phyloP scores from a whole-genome alignment of 2,888 invertebrate genomes.

The Mesochorus sp. region DNA sequence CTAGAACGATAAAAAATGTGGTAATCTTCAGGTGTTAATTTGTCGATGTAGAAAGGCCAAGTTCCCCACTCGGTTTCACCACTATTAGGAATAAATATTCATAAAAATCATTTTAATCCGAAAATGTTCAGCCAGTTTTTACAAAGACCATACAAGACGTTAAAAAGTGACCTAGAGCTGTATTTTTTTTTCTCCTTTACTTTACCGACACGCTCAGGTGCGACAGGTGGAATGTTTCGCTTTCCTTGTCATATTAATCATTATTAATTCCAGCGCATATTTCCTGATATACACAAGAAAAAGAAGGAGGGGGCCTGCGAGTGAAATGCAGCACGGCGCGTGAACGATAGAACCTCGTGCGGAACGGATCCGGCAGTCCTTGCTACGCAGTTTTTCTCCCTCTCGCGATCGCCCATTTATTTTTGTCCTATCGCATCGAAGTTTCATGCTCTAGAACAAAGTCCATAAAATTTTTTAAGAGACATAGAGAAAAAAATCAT shows the following conservation, averaged over 20 bases:
- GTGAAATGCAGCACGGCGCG: slow-evolving; percentile 36
- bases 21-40: too few species aligned
- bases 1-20: too few species aligned
- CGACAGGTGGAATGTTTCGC: slow-evolving; percentile 35
- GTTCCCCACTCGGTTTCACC: too few species aligned
- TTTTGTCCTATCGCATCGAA: not conserved
- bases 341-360: slow-evolving; percentile 36
- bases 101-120: too few species aligned
- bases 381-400: slow-evolving; percentile 36
- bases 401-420: slow-evolving; percentile 4
- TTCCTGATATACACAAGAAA: slow-evolving; percentile 44
- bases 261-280: slow-evolving; percentile 34
- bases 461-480: not conserved
- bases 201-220: slow-evolving; percentile 31
- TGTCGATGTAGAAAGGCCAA: too few species aligned
- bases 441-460: slow-evolving; percentile 18
- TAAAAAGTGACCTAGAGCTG: not conserved
- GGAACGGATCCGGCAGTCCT: slow-evolving; percentile 54
- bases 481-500: not conserved
- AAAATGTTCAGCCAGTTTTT: too few species aligned
- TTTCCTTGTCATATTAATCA: slow-evolving; percentile 30
- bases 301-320: too few species aligned
- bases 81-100: too few species aligned
- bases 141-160: not conserved
- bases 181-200: slow-evolving; percentile 26